Conservation (phyloP, 2,888 invertebrate genomes). For the Eretmocerus hayati region DNA sequence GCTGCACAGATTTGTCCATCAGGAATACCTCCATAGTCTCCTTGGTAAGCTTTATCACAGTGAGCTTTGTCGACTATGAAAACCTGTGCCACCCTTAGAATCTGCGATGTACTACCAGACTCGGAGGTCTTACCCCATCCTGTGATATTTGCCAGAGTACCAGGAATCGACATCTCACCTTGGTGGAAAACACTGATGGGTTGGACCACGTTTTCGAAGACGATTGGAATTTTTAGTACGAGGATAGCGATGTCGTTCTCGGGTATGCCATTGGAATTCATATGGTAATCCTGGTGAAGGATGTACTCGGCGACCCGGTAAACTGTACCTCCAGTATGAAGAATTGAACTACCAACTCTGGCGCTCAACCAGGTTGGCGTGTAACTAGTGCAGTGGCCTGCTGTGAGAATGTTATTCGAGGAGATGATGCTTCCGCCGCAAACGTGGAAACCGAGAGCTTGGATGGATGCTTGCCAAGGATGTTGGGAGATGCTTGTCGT, state of each 20-base stretch:
- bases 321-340: not conserved
- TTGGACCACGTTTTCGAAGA: slow-evolving; percentile 4
- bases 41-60: slow-evolving; percentile 18
- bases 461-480: slow-evolving; percentile 50
- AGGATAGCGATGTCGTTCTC: slow-evolving; percentile 15
- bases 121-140: slow-evolving; percentile 5
- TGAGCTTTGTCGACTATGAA: not conserved
- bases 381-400: slow-evolving; percentile 51
- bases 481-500: slow-evolving; percentile 47
- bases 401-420: slow-evolving; percentile 50
- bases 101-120: slow-evolving; percentile 18
- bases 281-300: not conserved
- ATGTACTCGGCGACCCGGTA: not conserved
- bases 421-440: slow-evolving; percentile 55
- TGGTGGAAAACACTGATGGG: slow-evolving; percentile 9
- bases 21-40: slow-evolving; percentile 11
- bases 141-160: not conserved
- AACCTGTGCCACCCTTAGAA: not conserved
- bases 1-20: slow-evolving; percentile 55
- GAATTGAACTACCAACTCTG: slow-evolving; percentile 34
- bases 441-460: slow-evolving; percentile 44
- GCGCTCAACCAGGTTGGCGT: slow-evolving; percentile 19
- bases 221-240: slow-evolving; percentile 8
- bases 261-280: not conserved
- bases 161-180: not conserved